These are phyloP conservation scores for Mycalesis mineus DNA, from an alignment of 2,888 invertebrate species.

Conservation along the genomic window DNA sequence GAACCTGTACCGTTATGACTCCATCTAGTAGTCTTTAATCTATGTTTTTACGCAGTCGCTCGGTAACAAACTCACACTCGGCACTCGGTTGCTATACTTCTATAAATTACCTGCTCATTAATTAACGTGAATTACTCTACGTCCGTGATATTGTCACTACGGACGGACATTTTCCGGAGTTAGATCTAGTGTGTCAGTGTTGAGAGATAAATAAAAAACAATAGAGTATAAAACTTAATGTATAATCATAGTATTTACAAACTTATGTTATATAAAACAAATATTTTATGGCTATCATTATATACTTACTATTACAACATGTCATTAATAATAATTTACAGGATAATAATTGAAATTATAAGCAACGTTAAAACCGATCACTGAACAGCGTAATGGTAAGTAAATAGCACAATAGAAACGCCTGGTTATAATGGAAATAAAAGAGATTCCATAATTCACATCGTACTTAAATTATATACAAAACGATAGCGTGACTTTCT, in stretches of 20 bases:
- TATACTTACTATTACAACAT: conserved; percentile 75
- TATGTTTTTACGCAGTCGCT: no score
- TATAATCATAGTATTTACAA: conserved; percentile 78
- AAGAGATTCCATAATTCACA: conserved; percentile 75
- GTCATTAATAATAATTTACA: conserved; percentile 74
- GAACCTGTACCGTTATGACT: no score
- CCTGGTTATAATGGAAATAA: conserved; percentile 66
- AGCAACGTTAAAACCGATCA: conserved; percentile 71
- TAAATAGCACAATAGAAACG: conserved; percentile 64
- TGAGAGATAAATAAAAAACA: conserved; percentile 63
- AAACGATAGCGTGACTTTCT: conserved; percentile 58
- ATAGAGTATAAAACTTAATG: conserved; percentile 77
- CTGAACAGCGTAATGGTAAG: conserved; percentile 58
- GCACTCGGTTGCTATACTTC: no score
- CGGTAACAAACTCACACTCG: no score
- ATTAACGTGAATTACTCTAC: no score
- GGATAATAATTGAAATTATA: conserved; percentile 66
- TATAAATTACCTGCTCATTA: no score
- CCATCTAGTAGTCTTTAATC: no score
- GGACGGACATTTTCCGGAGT: no score
- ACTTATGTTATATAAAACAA: conserved; percentile 77
- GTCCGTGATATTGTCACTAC: no score
- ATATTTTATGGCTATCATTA: conserved; percentile 76
- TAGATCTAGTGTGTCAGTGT: not conserved
- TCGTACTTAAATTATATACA: conserved; percentile 68